These are phyloP conservation scores for Acanthacorydalis orientalis DNA, from an alignment of 2,888 invertebrate genomes.

Conservation along the genomic window DNA sequence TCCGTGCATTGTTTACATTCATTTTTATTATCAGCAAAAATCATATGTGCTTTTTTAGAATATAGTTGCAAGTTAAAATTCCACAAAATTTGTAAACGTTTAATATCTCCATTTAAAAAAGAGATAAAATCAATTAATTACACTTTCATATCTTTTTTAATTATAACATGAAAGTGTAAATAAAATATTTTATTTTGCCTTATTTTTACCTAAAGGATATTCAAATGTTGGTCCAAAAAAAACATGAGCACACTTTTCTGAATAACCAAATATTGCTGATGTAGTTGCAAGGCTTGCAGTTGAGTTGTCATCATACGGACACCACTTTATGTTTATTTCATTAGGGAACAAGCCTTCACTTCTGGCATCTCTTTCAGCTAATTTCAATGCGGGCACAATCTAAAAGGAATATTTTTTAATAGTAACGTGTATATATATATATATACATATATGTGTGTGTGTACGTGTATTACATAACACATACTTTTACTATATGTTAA, in stretches of 20 bases:
- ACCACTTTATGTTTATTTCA: slow-evolving; percentile 40
- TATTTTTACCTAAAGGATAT: slow-evolving; percentile 60
- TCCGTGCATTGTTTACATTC: too few species aligned
- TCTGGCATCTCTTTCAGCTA: slow-evolving; percentile 39
- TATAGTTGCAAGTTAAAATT: too few species aligned
- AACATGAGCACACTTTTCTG: slow-evolving; percentile 53
- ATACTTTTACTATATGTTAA: too few species aligned
- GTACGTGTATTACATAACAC: too few species aligned
- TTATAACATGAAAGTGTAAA: neutral
- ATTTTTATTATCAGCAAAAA: too few species aligned
- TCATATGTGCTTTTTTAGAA: too few species aligned
- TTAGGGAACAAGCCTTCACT: slow-evolving; percentile 35
- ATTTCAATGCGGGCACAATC: slow-evolving; percentile 41
- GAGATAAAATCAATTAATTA: too few species aligned
- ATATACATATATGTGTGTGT: too few species aligned
- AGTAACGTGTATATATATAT: too few species aligned
- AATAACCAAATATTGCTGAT: slow-evolving; percentile 53
- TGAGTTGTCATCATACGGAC: slow-evolving; percentile 52
- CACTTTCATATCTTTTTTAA: too few species aligned
- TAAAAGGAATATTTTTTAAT: slow-evolving; percentile 16
- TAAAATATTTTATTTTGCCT: slow-evolving; percentile 4
- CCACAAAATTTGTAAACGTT: slow-evolving; percentile 3
- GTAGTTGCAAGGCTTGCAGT: slow-evolving; percentile 56
- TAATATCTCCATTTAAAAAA: slow-evolving; percentile 3
- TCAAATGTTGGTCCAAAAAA: slow-evolving; percentile 72